Conservation (phyloP, 2,888 invertebrate genomes). For the Cosmia trapezina region DNA sequence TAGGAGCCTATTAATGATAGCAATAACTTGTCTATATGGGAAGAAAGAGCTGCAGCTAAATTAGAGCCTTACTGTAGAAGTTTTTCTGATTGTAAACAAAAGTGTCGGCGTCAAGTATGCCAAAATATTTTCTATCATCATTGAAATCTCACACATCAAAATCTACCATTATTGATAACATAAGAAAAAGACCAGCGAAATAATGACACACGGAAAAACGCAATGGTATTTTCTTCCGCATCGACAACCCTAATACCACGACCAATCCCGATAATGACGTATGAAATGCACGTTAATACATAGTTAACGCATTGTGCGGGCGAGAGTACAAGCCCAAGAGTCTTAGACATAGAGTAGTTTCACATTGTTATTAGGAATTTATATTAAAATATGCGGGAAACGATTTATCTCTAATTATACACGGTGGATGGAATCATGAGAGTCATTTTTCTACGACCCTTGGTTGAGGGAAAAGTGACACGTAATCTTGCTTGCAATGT, state of each 20-base stretch:
- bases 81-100: neutral
- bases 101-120: neutral
- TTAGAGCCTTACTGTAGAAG: no score
- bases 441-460: slow-evolving; percentile 56
- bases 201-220: neutral
- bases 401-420: slow-evolving; percentile 65
- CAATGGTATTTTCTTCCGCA: neutral
- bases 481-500: slow-evolving; percentile 33
- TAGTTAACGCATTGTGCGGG: slow-evolving; percentile 65
- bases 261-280: slow-evolving; percentile 64
- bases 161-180: no score
- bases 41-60: no score
- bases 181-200: neutral
- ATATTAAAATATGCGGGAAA: slow-evolving; percentile 64
- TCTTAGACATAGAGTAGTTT: slow-evolving; percentile 30
- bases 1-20: no score
- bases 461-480: slow-evolving; percentile 39
- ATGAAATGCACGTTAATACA: slow-evolving; percentile 69
- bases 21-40: neutral
- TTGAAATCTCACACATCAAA: no score
- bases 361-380: slow-evolving; percentile 54
- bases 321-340: slow-evolving; percentile 54
- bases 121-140: neutral
- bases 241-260: slow-evolving; percentile 57
- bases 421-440: slow-evolving; percentile 56